Evolutionary conservation across 2,113 vertebrate genomes (phyloP), one percentile per base, ranked within the genome.

Genomic region (Malurus cyaneus): DNA sequence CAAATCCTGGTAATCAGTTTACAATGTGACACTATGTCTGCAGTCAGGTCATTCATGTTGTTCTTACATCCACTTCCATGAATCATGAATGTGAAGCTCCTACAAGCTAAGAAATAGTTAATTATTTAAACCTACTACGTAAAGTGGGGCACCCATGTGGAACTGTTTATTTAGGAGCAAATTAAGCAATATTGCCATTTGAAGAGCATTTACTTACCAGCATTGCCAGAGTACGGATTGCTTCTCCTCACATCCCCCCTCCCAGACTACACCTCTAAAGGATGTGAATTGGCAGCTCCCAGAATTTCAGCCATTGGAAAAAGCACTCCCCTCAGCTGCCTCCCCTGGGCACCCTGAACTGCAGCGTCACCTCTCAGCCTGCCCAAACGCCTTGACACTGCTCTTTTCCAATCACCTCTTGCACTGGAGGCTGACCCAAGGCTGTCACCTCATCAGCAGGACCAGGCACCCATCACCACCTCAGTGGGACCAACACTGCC

Each of bases 391-490:
- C 36, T 29, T 29, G 49, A 47, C 12, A 12, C 1, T 0, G 1
- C 14, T 62, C 56, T 16, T 50, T 18, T 39, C 50, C 52, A 26
- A 2, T 8, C 1, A 1, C 36, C 36, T 49, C 46, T 15, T 0
- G 8, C 28, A 12, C 9, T 0, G 0, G 42, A 56, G n/a, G 62
- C 77, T 80, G 80, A 44, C 34, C 4, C 0, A 53, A 57, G 46
- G 19, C 47, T 17, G 29, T 13, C 53, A 54, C 21, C 49, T 26
- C 34, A 20, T 4, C 52, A 52, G 77, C 2, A 62, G 78, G 26
- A 32, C 31, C 0, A 3, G 53, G 79, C 49, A 32, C 21, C 57
- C 49, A 10, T 6, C 54, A 49, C n/a, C 60, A 73, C 31, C 67
- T 46, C 59, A 20, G 44, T 6, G 21, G 1, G 1, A 79, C 21